Base-by-base conservation (phyloP, 2,797 vertebrate genomes). In the Anguilla anguilla region DNA sequence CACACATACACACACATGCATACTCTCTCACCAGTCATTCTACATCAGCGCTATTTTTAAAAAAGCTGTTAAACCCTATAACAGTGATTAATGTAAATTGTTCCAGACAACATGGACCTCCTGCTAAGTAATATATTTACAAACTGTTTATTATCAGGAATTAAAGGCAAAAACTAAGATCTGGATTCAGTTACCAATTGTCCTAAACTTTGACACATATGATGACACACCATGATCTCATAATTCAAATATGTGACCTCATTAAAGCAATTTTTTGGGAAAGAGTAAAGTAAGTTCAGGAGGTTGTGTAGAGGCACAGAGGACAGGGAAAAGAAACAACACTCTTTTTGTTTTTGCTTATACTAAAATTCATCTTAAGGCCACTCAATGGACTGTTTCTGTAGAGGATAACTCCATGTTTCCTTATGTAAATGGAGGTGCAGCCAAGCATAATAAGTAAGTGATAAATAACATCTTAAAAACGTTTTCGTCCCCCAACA, bases 281-380 rank as follows among this genome's bases (percentile, higher is more conserved):
- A 69, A 28, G 64, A 69, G n/a, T n/a, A 69, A 25, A 79, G 35
- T 7, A 19, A 6, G 35, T 79, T 43, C 85, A 82, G 84, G n/a
- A 74, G 46, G 39, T 53, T 82, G 74, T 64, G 83, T 46, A 69
- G 49, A 64, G 72, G 64, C 81, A 69, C 74, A 85, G 72, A 89
- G 91, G 89, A 90, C 88, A 74, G 88, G 87, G 88, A 89, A 92
- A 89, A 88, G 87, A 91, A 92, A 92, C 89, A 87, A 83, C 88
- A 86, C 91, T 92, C 92, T 87, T 88, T 89, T 35, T 2, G n/a
- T 69, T 43, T 89, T 82, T 92, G 55, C 84, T 87, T 88, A 81
- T 87, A 83, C 94, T 90, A 94, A 95, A 92, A 94, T 93, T 90
- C 83, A 93, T 94, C 91, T 83, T 89, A 89, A 77, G 88, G 87